Evolutionary conservation across 92 coral and sea anemone genomes (phyloP).

Genomic region (Palythoa grandis): DNA sequence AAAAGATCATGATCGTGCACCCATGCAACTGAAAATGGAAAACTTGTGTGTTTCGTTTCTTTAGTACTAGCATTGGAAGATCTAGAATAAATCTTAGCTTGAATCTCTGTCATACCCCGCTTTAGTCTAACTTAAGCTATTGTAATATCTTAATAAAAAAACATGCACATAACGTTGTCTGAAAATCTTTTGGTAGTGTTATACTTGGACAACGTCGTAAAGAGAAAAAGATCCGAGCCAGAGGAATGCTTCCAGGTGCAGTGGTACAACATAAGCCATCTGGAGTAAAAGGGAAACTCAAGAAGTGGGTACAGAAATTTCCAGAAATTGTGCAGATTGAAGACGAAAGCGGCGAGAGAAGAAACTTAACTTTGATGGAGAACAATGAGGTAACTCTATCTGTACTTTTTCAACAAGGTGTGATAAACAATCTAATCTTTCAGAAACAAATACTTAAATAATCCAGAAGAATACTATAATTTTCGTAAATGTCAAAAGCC

Average conservation of each 20-base stretch:
- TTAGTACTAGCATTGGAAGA: too few relatives aligned
- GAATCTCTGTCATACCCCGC: too few relatives aligned
- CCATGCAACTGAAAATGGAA: too few relatives aligned
- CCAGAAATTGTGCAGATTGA: slow-evolving; percentile 13
- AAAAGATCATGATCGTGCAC: too few relatives aligned
- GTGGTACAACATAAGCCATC: background rate
- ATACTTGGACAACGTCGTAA: background rate
- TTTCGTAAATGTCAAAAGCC: too few relatives aligned
- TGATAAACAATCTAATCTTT: too few relatives aligned
- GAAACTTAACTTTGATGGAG: background rate
- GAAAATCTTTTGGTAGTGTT: background rate
- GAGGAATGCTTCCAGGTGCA: slow-evolving; percentile 1
- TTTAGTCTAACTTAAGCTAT: too few relatives aligned
- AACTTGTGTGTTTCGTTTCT: too few relatives aligned
- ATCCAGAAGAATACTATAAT: background rate
- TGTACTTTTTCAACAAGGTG: background rate
- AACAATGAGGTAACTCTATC: background rate
- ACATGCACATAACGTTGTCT: background rate
- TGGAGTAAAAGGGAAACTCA: background rate
- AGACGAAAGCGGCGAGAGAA: background rate
- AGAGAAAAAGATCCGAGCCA: background rate
- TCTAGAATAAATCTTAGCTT: too few relatives aligned
- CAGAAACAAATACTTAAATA: too few relatives aligned
- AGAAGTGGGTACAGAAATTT: slow-evolving; percentile 9
- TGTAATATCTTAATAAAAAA: too few relatives aligned